Evolutionary conservation across 2,888 invertebrate species (phyloP).

Genomic region (Vesta saturnalis): DNA sequence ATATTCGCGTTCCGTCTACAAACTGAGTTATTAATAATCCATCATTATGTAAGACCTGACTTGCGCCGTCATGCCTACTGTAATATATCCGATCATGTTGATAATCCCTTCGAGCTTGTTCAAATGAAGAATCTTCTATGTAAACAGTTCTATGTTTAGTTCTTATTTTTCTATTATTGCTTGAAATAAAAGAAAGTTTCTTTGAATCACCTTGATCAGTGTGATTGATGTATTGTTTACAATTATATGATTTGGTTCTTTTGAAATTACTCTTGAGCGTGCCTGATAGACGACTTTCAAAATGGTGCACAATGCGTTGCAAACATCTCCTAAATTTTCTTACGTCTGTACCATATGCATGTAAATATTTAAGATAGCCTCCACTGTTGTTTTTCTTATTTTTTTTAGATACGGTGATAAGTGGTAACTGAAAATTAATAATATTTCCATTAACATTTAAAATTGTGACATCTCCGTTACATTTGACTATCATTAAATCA

Average conservation of each 20-base stretch:
- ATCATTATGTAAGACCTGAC: constrained; percentile 24
- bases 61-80: constrained; percentile 37
- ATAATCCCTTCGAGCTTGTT: constrained; percentile 24
- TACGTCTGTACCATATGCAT: constrained; percentile 20
- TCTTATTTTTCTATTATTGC: constrained; percentile 26
- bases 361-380: constrained; percentile 23
- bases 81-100: constrained; percentile 26
- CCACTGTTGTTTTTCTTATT: too few relatives aligned
- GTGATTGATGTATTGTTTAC: constrained; percentile 23
- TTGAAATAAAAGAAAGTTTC: constrained; percentile 30
- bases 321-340: constrained; percentile 29
- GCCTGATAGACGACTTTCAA: constrained; percentile 34
- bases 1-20: constrained; percentile 36
- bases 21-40: constrained; percentile 33
- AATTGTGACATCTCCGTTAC: constrained; percentile 32
- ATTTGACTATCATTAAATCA: constrained; percentile 30
- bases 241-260: constrained; percentile 21
- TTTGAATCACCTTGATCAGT: constrained; percentile 12
- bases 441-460: constrained; percentile 21
- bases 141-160: constrained; percentile 3
- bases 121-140: constrained; percentile 26
- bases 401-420: neutral
- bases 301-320: constrained; percentile 18
- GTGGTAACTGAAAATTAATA: constrained; percentile 26
- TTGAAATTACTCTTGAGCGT: constrained; percentile 22